Evolutionary conservation across 2,797 vertebrate genomes (phyloP), one percentile per base, ranked within the genome.

Genomic region (Danio kyathit): DNA sequence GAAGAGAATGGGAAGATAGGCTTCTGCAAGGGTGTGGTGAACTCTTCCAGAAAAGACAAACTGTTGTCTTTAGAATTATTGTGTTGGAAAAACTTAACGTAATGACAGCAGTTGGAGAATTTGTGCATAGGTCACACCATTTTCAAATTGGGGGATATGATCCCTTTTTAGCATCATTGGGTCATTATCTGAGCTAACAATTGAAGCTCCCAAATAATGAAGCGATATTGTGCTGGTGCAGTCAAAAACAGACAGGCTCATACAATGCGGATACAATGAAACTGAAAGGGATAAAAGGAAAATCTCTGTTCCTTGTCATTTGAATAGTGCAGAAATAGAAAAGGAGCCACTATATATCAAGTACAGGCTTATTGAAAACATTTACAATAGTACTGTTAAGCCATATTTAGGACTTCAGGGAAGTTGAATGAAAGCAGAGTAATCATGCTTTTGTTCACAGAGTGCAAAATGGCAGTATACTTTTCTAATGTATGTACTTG

Each of bases 1-100:
- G 40, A 66, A 21, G 13, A 80, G 59, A 82, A 78, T 44, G 16
- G 44, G 7, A 60, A 75, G 81, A 52, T 48, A 72, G 79, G 79
- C 76, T 63, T 78, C 21, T 17, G 61, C n/a, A 65, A 61, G 75
- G 60, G 81, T 82, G 70, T 60, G 65, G n/a, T 38, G 17, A 48
- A 61, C 79, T 49, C 71, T 67, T 77, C 14, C 51, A 56, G 38
- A 49, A 41, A 71, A 81, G 63, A 71, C 54, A 52, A 82, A 86
- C 81, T 85, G 80, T 79, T 87, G 83, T 86, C 79, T 84, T 81
- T 81, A 78, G 83, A 84, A 82, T 86, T 80, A 87, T 87, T 87
- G 87, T 87, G 82, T 83, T 84, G 84, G 77, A 84, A 76, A 86
- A 89, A 88, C 84, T 81, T 77, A 54, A 81, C 48, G 38, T 76